Percentiles rank a stretch among this genome's conserved stretches.
Evolutionary conservation across 2,888 invertebrate genomes (phyloP).

Genomic region (Myopa testacea): DNA sequence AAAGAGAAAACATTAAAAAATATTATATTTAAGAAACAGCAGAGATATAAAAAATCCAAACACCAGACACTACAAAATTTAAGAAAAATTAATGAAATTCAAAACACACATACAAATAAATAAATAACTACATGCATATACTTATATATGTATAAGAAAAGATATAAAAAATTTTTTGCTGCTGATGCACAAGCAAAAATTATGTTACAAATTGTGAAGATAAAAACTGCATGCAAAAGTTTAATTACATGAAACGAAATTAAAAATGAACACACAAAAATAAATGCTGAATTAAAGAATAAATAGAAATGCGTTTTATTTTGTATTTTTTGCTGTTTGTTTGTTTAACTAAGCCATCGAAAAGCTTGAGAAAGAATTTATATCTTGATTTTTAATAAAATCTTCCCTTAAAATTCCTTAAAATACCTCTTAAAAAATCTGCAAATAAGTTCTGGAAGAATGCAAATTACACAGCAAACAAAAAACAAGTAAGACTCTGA

Average conservation of each 20-base stretch:
- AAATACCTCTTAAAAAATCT: no score
- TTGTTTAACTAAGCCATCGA: not conserved
- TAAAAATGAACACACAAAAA: conserved; percentile 33
- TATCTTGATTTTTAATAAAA: no score
- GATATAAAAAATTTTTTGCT: conserved; percentile 42
- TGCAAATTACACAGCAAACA: no score
- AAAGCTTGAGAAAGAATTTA: not conserved
- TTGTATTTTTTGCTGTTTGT: not conserved
- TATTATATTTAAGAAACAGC: no score
- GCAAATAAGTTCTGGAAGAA: no score
- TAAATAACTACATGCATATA: no score
- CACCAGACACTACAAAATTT: not conserved
- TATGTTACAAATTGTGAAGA: conserved; percentile 45
- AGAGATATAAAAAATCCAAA: no score
- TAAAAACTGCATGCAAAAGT: conserved; percentile 29
- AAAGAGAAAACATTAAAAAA: not conserved
- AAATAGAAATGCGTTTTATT: conserved; percentile 5
- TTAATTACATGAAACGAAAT: conserved; percentile 34
- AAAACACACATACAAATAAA: conserved; percentile 21
- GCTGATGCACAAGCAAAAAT: conserved; percentile 38
- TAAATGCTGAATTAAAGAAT: conserved; percentile 38
- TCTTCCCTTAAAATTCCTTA: no score
- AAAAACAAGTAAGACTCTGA: no score
- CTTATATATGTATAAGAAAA: not conserved
- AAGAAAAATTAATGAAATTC: conserved; percentile 13